Evolutionary conservation across 1,140 invertebrate species (phyloP).

Genomic region (Neodiprion lecontei): DNA sequence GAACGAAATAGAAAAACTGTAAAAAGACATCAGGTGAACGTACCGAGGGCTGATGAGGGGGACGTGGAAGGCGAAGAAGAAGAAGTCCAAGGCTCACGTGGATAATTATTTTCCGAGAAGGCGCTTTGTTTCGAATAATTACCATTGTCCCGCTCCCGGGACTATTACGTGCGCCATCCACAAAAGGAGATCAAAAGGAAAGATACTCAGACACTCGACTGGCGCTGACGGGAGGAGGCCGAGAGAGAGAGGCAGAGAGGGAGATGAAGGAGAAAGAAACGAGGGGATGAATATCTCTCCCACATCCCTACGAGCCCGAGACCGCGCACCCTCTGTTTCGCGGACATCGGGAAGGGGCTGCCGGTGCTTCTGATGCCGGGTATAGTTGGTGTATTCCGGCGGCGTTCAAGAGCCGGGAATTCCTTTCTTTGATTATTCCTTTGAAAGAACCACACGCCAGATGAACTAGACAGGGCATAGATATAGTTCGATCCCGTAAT

Average conservation of each 20-base stretch:
- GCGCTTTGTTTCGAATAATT: constrained; percentile 16
- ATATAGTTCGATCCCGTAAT: too few relatives aligned
- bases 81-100: background rate
- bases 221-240: background rate
- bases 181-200: constrained; percentile 18
- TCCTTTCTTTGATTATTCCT: background rate
- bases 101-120: constrained; percentile 12
- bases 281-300: background rate
- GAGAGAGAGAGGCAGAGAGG: background rate
- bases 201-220: constrained; percentile 8
- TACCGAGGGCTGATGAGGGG: too few relatives aligned
- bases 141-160: constrained; percentile 11
- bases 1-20: too few relatives aligned
- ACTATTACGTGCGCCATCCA: constrained; percentile 10
- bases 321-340: too few relatives aligned
- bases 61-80: background rate
- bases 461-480: too few relatives aligned
- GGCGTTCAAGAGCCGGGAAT: background rate
- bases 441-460: background rate
- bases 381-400: background rate
- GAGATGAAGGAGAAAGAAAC: background rate
- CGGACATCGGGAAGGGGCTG: too few relatives aligned
- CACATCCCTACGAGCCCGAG: background rate
- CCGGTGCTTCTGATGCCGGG: too few relatives aligned
- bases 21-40: too few relatives aligned